phyloP scores from a whole-genome alignment of 1,140 invertebrate genomes.

The Rhizoglyphus robini region DNA sequence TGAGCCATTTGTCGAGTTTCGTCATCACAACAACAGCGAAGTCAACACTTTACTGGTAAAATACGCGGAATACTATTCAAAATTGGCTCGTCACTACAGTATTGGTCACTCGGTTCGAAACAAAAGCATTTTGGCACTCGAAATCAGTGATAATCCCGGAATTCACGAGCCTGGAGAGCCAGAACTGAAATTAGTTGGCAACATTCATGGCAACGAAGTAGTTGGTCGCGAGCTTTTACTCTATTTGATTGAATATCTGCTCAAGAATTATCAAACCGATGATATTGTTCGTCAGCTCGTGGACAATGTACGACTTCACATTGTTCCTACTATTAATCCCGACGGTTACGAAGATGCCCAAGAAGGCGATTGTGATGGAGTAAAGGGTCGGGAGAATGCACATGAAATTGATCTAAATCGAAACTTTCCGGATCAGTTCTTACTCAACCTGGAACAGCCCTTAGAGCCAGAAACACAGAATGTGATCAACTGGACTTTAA shows the following conservation, averaged over 20 bases:
- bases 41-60: background rate
- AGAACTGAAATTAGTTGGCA: conserved; percentile 41
- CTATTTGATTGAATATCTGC: conserved; percentile 35
- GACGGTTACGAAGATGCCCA: conserved; percentile 75
- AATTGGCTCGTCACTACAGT: conserved; percentile 14
- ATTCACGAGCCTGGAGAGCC: conserved; percentile 31
- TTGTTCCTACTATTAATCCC: conserved; percentile 93
- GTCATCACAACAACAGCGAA: conserved; percentile 16
- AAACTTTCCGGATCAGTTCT: conserved; percentile 76
- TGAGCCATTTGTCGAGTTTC: background rate
- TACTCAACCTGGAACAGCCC: conserved; percentile 56
- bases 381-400: conserved; percentile 34
- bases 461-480: conserved; percentile 70
- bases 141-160: conserved; percentile 20
- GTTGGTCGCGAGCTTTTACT: conserved; percentile 41
- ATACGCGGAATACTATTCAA: background rate
- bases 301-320: conserved; percentile 67
- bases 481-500: conserved; percentile 74
- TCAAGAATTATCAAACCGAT: conserved; percentile 32
- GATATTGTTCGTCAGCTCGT: conserved; percentile 51
- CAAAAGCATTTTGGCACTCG: conserved; percentile 23
- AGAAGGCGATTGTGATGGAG: conserved; percentile 51
- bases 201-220: conserved; percentile 60
- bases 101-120: conserved; percentile 24
- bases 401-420: conserved; percentile 65